Evolutionary conservation across 2,888 invertebrate species (phyloP).

Genomic region (Stictocephala bisonia): DNA sequence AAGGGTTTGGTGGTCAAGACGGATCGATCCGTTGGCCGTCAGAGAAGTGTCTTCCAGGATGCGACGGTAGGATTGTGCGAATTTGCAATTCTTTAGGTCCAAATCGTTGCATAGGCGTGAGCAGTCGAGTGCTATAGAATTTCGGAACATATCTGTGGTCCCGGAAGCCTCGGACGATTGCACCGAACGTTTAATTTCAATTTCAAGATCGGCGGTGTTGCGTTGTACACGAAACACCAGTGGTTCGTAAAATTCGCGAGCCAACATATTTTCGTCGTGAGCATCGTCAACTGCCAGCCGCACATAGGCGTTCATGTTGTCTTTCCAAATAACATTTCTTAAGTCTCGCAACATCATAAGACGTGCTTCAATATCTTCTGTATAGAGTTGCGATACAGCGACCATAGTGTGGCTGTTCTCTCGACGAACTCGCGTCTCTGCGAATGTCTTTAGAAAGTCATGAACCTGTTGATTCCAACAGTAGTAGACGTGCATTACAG

Average conservation of each 20-base stretch:
- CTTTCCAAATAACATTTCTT: not conserved
- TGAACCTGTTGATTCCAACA: not conserved
- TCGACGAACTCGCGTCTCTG: too few relatives aligned
- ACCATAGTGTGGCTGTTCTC: not conserved
- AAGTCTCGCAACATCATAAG: too few relatives aligned
- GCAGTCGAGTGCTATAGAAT: not conserved
- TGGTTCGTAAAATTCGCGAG: not conserved
- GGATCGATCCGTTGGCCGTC: not conserved
- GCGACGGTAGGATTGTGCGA: not conserved
- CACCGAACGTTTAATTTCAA: not conserved
- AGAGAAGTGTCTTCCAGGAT: too few relatives aligned
- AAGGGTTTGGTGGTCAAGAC: not conserved
- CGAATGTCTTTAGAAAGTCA: too few relatives aligned
- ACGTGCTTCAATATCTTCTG: not conserved
- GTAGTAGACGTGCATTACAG: not conserved
- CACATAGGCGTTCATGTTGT: not conserved
- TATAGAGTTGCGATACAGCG: not conserved
- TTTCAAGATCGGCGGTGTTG: not conserved
- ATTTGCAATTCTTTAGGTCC: not conserved
- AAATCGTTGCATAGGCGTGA: not conserved
- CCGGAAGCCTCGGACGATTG: not conserved
- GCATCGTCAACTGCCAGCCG: not conserved
- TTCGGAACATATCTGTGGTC: not conserved
- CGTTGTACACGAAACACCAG: not conserved
- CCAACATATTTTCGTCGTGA: too few relatives aligned